Evolutionary conservation across 2,797 vertebrate genomes (phyloP).

Genomic region (Somateria mollissima): DNA sequence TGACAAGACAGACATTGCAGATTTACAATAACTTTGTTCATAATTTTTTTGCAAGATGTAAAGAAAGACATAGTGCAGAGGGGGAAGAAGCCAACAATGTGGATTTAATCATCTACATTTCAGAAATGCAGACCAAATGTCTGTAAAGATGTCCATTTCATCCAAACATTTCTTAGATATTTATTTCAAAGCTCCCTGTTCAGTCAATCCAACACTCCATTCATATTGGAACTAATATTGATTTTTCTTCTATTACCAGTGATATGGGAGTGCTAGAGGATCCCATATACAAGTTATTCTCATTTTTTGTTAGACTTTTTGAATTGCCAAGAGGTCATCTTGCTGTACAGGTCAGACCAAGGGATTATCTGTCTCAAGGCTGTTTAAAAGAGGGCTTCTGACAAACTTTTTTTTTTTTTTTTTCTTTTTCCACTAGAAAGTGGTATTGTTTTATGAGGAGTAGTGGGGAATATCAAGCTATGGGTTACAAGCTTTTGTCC

Average conservation of each 20-base stretch:
- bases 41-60: slow-evolving; percentile 75
- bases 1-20: slow-evolving; percentile 71
- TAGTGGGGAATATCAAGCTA: background rate
- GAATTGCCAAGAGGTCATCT: background rate
- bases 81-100: slow-evolving; percentile 74
- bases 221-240: slow-evolving; percentile 57
- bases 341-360: background rate
- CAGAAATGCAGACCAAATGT: slow-evolving; percentile 79
- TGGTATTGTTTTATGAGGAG: too few relatives aligned
- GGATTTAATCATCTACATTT: slow-evolving; percentile 75
- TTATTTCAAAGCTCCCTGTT: slow-evolving; percentile 74
- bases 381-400: background rate
- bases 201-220: slow-evolving; percentile 65
- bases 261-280: background rate
- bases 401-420: background rate
- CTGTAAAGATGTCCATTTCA: slow-evolving; percentile 75
- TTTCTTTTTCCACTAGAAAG: background rate
- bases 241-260: slow-evolving; percentile 55
- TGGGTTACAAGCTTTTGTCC: background rate
- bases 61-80: slow-evolving; percentile 71
- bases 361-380: background rate
- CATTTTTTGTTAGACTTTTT: slow-evolving; percentile 1
- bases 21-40: slow-evolving; percentile 77
- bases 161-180: slow-evolving; percentile 77
- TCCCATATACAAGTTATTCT: background rate